phyloP scores from a whole-genome alignment of 35 echinoderm and acorn worm species.

The Apostichopus parvimensis region DNA sequence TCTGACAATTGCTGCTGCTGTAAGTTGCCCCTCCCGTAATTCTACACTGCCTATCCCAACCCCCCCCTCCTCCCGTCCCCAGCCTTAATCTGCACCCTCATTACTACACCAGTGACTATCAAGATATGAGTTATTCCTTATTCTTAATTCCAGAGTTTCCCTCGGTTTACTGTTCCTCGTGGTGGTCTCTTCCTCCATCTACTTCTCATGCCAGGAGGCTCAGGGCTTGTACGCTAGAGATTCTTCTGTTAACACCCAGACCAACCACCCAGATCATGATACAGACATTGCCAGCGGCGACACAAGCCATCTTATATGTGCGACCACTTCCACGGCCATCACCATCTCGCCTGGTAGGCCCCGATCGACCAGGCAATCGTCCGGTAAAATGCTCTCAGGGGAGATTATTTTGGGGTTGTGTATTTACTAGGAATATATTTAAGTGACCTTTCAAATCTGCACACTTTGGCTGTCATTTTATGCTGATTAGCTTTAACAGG shows the following conservation, averaged over 20 bases:
- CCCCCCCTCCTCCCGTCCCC: no score
- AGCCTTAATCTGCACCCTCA: no score
- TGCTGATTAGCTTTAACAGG: no score
- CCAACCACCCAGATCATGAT: not conserved
- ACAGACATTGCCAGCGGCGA: not conserved
- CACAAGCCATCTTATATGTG: not conserved
- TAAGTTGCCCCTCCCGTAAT: no score
- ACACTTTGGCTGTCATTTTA: no score
- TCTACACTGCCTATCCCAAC: no score
- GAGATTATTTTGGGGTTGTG: not conserved
- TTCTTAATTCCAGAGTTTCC: not conserved
- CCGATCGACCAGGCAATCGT: not conserved
- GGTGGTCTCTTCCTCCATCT: conserved; percentile 14
- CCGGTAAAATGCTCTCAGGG: not conserved
- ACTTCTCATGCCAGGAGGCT: conserved; percentile 34
- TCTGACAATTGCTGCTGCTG: no score
- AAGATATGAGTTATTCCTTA: no score
- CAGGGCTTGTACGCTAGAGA: not conserved
- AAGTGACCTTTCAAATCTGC: no score
- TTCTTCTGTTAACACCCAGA: not conserved
- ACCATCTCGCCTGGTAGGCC: not conserved
- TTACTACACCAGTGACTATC: no score
- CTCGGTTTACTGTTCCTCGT: conserved; percentile 8
- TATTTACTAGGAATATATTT: no score
- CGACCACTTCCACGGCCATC: not conserved